A percentile compares a stretch with the other conserved stretches of the same genome.
Evolutionary conservation across 2,797 vertebrate species (phyloP).

Genomic region (Delichon dasypus): DNA sequence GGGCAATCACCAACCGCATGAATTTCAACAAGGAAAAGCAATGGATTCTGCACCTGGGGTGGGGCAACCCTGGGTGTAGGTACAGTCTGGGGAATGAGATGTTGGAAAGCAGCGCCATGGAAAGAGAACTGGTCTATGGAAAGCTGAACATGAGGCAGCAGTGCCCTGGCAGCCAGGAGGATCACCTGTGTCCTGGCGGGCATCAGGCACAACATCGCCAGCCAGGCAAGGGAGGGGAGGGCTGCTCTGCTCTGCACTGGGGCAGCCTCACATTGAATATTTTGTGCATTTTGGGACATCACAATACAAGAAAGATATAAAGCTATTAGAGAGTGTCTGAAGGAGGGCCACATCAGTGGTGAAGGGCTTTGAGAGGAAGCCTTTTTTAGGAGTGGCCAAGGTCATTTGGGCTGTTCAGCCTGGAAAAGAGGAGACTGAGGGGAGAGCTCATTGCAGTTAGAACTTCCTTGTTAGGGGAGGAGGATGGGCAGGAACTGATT

Average conservation of each 20-base stretch:
- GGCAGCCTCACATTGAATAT: too few species aligned
- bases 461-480: fast-evolving
- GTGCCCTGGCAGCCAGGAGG: background rate
- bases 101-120: fast-evolving
- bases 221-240: fast-evolving
- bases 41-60: fast-evolving
- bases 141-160: fast-evolving
- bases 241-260: fast-evolving
- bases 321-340: fast-evolving
- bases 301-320: background rate
- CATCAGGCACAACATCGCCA: background rate
- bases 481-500: background rate
- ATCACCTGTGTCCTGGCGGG: fast-evolving
- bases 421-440: background rate
- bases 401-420: background rate
- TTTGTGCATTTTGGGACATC: too few species aligned
- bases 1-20: background rate
- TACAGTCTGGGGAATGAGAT: background rate
- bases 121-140: fast-evolving
- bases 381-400: fast-evolving
- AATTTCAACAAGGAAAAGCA: background rate
- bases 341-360: fast-evolving
- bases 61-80: background rate
- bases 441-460: fast-evolving
- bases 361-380: background rate